phyloP scores from a whole-genome alignment of 2,888 invertebrate species.

The Cabera pusaria region DNA sequence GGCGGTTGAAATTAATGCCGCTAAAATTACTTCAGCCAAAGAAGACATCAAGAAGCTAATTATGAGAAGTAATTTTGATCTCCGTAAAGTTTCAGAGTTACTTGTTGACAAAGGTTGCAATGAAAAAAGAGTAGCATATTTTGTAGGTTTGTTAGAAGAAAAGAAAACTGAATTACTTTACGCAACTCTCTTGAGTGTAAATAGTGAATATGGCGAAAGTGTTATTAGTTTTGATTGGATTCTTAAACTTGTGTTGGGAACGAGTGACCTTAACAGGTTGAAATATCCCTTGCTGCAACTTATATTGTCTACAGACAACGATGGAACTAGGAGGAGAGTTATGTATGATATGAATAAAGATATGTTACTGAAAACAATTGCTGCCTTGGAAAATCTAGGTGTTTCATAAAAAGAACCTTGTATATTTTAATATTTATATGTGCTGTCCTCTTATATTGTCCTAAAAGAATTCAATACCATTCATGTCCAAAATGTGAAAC shows the following conservation, averaged over 20 bases:
- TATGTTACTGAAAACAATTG: conserved; percentile 52
- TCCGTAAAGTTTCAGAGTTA: conserved; percentile 34
- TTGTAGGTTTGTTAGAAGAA: conserved; percentile 39
- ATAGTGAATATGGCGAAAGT: conserved; percentile 51
- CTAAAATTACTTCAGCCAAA: conserved; percentile 33
- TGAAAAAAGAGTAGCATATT: conserved; percentile 38
- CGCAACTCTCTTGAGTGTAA: conserved; percentile 44
- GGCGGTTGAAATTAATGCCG: not conserved
- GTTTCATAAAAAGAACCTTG: not conserved
- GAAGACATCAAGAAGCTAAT: conserved; percentile 46
- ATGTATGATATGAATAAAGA: conserved; percentile 59
- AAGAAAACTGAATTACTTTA: conserved; percentile 45
- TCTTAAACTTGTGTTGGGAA: conserved; percentile 58
- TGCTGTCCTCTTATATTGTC: too few relatives aligned
- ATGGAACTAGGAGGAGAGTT: conserved; percentile 35
- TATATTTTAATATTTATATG: too few relatives aligned
- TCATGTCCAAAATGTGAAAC: too few relatives aligned
- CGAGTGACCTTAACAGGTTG: conserved; percentile 57
- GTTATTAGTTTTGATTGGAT: conserved; percentile 56
- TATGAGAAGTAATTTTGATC: conserved; percentile 40
- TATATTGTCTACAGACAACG: conserved; percentile 43
- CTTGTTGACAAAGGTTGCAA: conserved; percentile 39
- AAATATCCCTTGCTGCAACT: conserved; percentile 58
- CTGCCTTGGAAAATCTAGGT: conserved; percentile 43
- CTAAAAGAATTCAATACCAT: too few relatives aligned